Conservation (phyloP, 2,888 invertebrate genomes). For the Adelphocoris suturalis region DNA sequence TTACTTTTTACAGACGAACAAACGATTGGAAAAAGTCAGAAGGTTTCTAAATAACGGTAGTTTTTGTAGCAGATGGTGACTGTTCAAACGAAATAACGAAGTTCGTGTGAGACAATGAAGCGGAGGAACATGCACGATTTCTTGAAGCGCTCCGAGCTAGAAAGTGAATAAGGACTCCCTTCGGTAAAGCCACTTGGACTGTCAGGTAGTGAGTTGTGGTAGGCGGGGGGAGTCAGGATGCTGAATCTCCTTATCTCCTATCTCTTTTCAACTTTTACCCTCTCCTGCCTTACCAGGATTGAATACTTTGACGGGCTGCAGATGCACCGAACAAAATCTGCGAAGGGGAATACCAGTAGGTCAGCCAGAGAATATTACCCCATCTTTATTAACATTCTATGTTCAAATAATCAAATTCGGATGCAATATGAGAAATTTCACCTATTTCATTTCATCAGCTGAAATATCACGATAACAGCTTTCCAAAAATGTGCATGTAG, state of each 20-base stretch:
- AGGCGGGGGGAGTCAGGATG: background rate
- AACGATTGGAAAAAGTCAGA: background rate
- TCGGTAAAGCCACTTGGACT: constrained; percentile 24
- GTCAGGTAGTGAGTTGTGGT: constrained; percentile 17
- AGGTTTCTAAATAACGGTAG: background rate
- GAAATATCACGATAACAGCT: no score
- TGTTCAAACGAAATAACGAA: constrained; percentile 2
- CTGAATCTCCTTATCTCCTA: background rate
- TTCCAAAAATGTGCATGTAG: no score
- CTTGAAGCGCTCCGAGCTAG: background rate
- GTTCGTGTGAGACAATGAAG: constrained; percentile 9
- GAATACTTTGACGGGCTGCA: background rate
- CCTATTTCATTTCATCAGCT: no score
- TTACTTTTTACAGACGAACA: no score
- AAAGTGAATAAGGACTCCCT: background rate
- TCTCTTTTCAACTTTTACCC: constrained; percentile 2
- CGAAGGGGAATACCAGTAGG: no score
- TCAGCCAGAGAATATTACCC: no score
- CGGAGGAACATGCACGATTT: constrained; percentile 30
- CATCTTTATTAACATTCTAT: no score
- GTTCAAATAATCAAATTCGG: no score
- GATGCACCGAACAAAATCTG: no score
- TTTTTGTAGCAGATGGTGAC: background rate
- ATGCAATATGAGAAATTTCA: no score
- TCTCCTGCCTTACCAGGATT: background rate